These are phyloP conservation scores for Deroptyus accipitrinus DNA, from an alignment of 2,113 vertebrate genomes.

Conservation along the genomic window DNA sequence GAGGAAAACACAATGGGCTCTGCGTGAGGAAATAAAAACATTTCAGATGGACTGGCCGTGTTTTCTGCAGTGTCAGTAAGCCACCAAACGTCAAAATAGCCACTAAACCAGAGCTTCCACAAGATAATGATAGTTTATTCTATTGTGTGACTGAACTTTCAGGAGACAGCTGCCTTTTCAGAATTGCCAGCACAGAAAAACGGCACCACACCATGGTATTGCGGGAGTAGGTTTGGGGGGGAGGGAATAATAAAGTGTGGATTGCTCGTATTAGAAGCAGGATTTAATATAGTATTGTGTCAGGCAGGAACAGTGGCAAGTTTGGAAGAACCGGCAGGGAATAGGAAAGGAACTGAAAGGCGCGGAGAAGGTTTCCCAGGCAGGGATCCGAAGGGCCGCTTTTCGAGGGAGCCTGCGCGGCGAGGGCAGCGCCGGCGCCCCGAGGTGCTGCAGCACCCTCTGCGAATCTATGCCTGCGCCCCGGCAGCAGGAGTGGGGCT, in stretches of 20 bases:
- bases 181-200: background rate
- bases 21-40: background rate
- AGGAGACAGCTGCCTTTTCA: background rate
- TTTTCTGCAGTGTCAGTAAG: background rate
- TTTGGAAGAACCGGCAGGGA: background rate
- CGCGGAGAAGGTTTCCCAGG: background rate
- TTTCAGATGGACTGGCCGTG: background rate
- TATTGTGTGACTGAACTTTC: background rate
- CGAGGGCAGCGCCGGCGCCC: background rate
- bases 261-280: background rate
- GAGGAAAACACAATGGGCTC: background rate
- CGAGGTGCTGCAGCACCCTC: background rate
- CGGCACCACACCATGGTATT: background rate
- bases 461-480: background rate
- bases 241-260: background rate
- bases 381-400: rapidly evolving
- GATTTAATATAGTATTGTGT: background rate
- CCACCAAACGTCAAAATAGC: background rate
- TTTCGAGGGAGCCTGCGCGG: background rate
- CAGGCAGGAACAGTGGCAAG: background rate
- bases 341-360: background rate
- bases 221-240: rapidly evolving
- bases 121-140: background rate
- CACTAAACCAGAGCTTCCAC: background rate
- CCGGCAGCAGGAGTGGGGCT: background rate